Percentiles rank a stretch among this genome's conserved stretches.
Conservation (phyloP, 2,797 vertebrate genomes). For the Onychomys arenicola region DNA sequence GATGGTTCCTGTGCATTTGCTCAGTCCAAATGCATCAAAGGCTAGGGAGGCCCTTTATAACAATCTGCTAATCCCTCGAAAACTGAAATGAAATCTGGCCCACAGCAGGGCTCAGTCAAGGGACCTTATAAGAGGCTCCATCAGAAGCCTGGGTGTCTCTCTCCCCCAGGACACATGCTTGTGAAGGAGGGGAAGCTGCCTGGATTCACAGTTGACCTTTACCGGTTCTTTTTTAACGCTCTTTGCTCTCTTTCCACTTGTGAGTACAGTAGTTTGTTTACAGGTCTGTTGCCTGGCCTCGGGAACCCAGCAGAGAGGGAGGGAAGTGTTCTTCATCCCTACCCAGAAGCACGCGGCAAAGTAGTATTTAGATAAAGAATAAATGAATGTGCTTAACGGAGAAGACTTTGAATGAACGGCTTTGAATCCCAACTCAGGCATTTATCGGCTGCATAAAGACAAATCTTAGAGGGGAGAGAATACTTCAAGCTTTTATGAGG, state of each 20-base stretch:
- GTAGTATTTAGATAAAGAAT: not conserved
- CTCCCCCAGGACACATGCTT: not conserved
- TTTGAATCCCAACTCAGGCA: not conserved
- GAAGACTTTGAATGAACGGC: not conserved
- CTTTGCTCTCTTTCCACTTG: not conserved
- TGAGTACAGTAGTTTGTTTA: not conserved
- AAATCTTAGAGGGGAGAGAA: not conserved
- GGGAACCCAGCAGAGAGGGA: not conserved
- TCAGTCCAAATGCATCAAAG: not conserved
- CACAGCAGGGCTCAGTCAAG: not conserved
- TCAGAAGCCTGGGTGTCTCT: not conserved
- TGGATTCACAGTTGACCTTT: not conserved
- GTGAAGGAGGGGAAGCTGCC: rapidly evolving
- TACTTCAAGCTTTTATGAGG: not conserved
- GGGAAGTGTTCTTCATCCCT: not conserved
- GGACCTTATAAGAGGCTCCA: not conserved
- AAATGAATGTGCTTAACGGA: not conserved
- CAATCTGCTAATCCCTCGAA: not conserved
- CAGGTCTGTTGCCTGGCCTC: rapidly evolving
- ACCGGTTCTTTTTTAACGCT: too few relatives aligned
- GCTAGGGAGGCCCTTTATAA: not conserved
- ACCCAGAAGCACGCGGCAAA: not conserved
- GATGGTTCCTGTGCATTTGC: not conserved
- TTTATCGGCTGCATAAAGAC: not conserved
- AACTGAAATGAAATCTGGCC: not conserved